Evolutionary conservation across 2,888 invertebrate species (phyloP).

Genomic region (Drosophila paramelanica): DNA sequence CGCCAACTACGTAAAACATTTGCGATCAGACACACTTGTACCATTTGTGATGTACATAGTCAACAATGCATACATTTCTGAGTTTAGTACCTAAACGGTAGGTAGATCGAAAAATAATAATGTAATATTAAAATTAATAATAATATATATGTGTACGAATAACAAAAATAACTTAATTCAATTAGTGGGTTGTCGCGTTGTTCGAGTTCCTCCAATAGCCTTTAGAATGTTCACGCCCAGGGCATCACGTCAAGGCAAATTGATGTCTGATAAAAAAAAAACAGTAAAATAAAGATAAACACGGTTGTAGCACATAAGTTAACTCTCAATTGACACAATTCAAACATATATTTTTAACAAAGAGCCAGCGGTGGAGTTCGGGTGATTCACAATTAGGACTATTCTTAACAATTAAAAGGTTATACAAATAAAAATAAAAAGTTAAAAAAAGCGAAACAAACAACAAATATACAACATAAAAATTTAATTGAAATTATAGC

Average conservation of each 20-base stretch:
- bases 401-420: neutral
- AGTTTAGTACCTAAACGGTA: conserved; percentile 14
- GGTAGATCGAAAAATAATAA: neutral
- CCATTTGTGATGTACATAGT: conserved; percentile 8
- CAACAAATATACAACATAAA: neutral
- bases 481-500: neutral
- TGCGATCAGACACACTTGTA: conserved; percentile 4
- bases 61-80: neutral
- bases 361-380: too few relatives aligned
- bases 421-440: neutral
- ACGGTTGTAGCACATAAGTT: neutral
- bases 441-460: neutral
- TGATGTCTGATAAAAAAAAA: conserved; percentile 2
- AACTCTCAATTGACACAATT: neutral
- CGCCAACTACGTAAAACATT: conserved; percentile 6
- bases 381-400: neutral
- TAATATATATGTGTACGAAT: neutral
- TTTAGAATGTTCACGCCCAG: conserved; percentile 1
- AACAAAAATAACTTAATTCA: neutral
- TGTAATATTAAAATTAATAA: neutral
- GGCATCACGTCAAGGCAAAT: neutral
- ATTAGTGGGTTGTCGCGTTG: neutral
- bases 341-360: neutral
- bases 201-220: neutral
- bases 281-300: neutral